phyloP scores from a whole-genome alignment of 2,113 vertebrate genomes.

The Pristiophorus japonicus region DNA sequence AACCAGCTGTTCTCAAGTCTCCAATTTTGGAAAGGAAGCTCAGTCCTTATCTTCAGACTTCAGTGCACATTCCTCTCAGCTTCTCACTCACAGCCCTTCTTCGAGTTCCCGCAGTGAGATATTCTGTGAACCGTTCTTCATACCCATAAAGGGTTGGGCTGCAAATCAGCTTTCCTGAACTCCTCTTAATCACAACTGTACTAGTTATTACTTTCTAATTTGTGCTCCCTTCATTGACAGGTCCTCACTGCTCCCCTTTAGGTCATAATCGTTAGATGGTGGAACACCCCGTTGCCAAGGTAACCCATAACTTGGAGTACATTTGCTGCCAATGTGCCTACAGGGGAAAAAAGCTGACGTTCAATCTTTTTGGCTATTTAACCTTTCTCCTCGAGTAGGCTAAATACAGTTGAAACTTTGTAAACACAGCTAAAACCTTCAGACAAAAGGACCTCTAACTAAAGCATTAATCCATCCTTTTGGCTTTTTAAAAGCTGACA shows the following conservation, averaged over 20 bases:
- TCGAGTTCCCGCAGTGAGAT: neutral
- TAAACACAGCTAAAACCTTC: neutral
- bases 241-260: neutral
- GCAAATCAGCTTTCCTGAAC: neutral
- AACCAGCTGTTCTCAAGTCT: neutral
- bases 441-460: neutral
- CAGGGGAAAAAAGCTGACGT: neutral
- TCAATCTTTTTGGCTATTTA: neutral
- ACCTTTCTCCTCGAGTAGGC: neutral
- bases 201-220: neutral
- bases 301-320: neutral
- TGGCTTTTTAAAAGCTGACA: neutral
- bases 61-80: neutral
- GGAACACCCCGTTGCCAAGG: neutral
- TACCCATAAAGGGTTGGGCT: too few species aligned
- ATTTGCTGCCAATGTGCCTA: neutral
- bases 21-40: neutral
- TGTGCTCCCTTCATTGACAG: neutral
- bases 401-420: neutral
- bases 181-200: neutral
- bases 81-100: neutral
- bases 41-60: neutral
- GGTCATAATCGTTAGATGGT: conserved; percentile 24
- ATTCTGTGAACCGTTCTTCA: neutral
- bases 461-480: neutral